phyloP scores from a whole-genome alignment of 2,113 vertebrate species.

The Dryoscopus gambensis region DNA sequence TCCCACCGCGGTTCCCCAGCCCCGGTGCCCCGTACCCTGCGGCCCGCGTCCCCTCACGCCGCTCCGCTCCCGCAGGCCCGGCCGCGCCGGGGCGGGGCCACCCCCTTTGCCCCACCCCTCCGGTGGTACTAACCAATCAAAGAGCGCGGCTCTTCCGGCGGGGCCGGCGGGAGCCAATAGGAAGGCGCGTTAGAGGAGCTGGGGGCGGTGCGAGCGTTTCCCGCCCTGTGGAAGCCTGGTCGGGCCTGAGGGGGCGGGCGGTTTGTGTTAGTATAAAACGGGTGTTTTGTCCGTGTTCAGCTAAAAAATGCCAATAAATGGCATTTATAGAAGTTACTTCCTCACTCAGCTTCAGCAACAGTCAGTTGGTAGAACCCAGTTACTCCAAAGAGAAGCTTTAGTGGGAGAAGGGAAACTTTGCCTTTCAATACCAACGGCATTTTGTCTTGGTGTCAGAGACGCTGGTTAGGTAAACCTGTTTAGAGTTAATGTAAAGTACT shows the following conservation, averaged over 20 bases:
- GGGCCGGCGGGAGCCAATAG: not conserved
- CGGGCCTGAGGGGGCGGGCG: not conserved
- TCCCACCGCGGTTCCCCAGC: no score
- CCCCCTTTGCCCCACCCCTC: not conserved
- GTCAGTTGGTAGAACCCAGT: not conserved
- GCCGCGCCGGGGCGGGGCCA: not conserved
- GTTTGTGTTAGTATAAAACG: accelerated
- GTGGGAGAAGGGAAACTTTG: not conserved
- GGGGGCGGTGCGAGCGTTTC: not conserved
- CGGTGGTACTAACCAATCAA: not conserved
- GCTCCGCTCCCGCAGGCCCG: not conserved
- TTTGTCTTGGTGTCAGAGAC: not conserved
- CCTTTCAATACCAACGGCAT: not conserved
- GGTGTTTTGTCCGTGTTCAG: accelerated
- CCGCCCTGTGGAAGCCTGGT: not conserved
- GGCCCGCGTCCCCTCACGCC: not conserved
- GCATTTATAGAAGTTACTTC: not conserved
- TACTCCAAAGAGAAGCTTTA: not conserved
- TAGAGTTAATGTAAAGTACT: not conserved
- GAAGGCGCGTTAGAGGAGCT: not conserved
- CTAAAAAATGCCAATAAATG: not conserved
- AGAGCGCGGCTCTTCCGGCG: accelerated
- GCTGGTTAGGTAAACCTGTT: not conserved
- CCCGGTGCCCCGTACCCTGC: not conserved
- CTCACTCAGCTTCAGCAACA: not conserved